phyloP scores from a whole-genome alignment of 2,888 invertebrate species.

The Synergus japonicus region DNA sequence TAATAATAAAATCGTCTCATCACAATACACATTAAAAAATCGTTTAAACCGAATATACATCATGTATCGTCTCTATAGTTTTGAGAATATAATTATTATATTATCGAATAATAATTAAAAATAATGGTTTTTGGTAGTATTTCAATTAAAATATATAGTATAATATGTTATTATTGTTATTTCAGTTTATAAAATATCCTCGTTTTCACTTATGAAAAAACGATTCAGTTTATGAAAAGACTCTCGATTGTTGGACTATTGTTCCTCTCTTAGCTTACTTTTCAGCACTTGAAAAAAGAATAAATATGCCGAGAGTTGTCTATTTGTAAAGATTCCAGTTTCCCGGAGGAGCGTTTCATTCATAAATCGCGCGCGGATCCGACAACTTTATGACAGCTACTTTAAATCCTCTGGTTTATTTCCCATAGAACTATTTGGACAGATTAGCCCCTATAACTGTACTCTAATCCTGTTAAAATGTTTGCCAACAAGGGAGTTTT shows the following conservation, averaged over 20 bases:
- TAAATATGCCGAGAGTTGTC: neutral
- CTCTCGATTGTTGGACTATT: conserved; percentile 8
- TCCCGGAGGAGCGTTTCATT: conserved; percentile 32
- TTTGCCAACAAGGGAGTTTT: conserved; percentile 69
- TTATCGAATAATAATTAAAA: neutral
- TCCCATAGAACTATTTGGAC: conserved; percentile 70
- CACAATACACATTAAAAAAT: neutral
- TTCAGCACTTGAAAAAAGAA: conserved; percentile 19
- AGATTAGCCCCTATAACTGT: conserved; percentile 75
- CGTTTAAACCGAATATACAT: no score
- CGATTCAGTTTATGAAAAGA: neutral
- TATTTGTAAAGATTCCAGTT: conserved; percentile 16
- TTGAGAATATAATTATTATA: no score
- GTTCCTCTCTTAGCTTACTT: neutral
- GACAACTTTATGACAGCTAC: conserved; percentile 68
- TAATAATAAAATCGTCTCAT: neutral
- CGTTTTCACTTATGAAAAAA: neutral
- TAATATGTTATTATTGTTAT: neutral
- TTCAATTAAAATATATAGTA: neutral
- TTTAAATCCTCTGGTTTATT: conserved; percentile 64
- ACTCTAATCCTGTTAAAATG: conserved; percentile 77
- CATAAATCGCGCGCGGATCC: conserved; percentile 53
- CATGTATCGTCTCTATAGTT: no score
- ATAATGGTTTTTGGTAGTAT: neutral
- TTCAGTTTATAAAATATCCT: neutral